These are phyloP conservation scores for Hemiprocne comata DNA, from an alignment of 2,113 vertebrate genomes.

Conservation along the genomic window DNA sequence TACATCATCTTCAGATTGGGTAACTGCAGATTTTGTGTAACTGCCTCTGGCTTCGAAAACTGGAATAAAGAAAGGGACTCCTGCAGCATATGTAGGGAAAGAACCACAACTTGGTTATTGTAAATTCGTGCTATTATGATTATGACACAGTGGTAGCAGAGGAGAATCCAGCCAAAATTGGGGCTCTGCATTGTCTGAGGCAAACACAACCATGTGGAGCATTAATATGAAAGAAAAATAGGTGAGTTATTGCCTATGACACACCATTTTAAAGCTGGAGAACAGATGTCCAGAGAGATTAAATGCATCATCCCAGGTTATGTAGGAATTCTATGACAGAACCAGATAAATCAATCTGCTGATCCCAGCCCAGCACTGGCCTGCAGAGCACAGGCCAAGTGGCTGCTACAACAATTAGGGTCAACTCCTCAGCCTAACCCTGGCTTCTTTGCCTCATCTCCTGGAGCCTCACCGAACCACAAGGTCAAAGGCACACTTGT, in stretches of 20 bases:
- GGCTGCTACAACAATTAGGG: not conserved
- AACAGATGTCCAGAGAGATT: not conserved
- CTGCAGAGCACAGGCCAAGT: not conserved
- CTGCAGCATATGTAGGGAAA: not conserved
- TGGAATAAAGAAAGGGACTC: not conserved
- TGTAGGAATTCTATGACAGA: not conserved
- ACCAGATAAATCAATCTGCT: not conserved
- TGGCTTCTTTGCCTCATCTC: not conserved
- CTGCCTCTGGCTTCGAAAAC: not conserved
- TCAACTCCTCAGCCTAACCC: not conserved
- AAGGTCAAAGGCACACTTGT: not conserved
- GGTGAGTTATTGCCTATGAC: not conserved
- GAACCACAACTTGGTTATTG: not conserved
- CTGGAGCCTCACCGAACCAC: not conserved
- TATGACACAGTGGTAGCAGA: not conserved
- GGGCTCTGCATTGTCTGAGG: not conserved
- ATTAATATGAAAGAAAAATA: not conserved
- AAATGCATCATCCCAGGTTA: not conserved
- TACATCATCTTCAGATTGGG: not conserved
- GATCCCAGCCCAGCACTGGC: not conserved
- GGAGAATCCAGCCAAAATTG: not conserved
- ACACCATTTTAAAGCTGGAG: not conserved
- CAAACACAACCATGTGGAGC: rapidly evolving
- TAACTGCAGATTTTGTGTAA: not conserved
- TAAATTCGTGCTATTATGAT: not conserved